phyloP scores from a whole-genome alignment of 2,888 invertebrate genomes.

The Ennomos fuscantarius region DNA sequence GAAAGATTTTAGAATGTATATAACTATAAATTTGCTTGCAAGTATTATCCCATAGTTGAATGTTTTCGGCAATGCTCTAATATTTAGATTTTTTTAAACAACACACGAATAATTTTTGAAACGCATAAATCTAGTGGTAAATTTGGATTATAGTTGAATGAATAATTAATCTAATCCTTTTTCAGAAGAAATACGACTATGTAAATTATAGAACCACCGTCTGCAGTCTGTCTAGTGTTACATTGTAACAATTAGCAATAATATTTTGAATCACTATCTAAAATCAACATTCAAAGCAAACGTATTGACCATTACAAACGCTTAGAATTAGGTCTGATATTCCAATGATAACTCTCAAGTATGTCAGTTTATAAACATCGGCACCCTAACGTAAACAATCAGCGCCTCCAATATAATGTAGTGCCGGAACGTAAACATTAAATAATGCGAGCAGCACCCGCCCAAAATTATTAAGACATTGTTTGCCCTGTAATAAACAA shows the following conservation, averaged over 20 bases:
- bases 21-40: no score
- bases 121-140: no score
- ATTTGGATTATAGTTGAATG: no score
- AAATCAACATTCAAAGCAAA: constrained; percentile 7
- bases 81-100: no score
- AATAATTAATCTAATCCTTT: no score
- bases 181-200: no score
- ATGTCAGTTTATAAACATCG: constrained; percentile 70
- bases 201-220: not conserved
- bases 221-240: constrained; percentile 10
- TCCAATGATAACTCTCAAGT: constrained; percentile 54
- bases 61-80: no score
- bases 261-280: constrained; percentile 11
- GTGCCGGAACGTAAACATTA: constrained; percentile 64
- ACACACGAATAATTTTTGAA: no score
- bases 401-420: constrained; percentile 58
- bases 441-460: constrained; percentile 53
- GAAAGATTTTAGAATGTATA: no score
- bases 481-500: constrained; percentile 49
- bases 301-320: constrained; percentile 4
- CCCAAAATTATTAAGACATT: constrained; percentile 64
- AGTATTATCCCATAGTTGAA: no score
- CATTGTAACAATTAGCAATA: constrained; percentile 6
- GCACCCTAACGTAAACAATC: constrained; percentile 69
- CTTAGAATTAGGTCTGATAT: constrained; percentile 11